These are phyloP conservation scores for Pissodes strobi DNA, from an alignment of 1,140 invertebrate species.

Conservation along the genomic window DNA sequence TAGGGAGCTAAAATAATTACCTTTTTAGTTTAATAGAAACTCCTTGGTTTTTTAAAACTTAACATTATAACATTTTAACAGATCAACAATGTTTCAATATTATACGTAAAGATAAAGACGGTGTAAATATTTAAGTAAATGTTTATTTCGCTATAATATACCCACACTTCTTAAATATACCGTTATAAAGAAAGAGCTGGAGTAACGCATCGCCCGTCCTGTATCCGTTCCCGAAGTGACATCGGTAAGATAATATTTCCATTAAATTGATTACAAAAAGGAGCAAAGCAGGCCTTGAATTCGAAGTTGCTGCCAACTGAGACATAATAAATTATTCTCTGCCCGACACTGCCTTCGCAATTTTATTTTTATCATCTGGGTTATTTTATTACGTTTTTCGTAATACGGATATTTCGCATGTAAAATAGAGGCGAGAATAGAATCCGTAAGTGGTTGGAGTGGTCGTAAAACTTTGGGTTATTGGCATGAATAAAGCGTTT, in stretches of 20 bases:
- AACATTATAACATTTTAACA: too few relatives aligned
- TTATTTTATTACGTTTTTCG: conserved; percentile 2
- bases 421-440: not conserved
- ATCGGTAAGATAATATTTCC: conserved; percentile 3
- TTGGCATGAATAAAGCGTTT: too few relatives aligned
- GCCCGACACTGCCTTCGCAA: not conserved
- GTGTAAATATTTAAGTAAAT: too few relatives aligned
- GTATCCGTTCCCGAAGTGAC: not conserved
- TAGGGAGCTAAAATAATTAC: too few relatives aligned
- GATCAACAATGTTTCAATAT: too few relatives aligned
- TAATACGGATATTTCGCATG: not conserved
- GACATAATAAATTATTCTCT: conserved; percentile 3
- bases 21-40: too few relatives aligned
- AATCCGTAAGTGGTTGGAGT: not conserved
- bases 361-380: conserved; percentile 6
- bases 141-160: too few relatives aligned
- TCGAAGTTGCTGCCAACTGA: not conserved
- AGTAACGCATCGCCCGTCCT: not conserved
- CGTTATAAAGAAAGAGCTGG: too few relatives aligned
- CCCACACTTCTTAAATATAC: too few relatives aligned
- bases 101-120: too few relatives aligned
- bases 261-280: conserved; percentile 9
- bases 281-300: conserved; percentile 3
- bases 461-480: too few relatives aligned
- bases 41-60: too few relatives aligned